These are phyloP conservation scores for Lepidonotus clava DNA, from an alignment of 2,888 invertebrate genomes.

Conservation along the genomic window DNA sequence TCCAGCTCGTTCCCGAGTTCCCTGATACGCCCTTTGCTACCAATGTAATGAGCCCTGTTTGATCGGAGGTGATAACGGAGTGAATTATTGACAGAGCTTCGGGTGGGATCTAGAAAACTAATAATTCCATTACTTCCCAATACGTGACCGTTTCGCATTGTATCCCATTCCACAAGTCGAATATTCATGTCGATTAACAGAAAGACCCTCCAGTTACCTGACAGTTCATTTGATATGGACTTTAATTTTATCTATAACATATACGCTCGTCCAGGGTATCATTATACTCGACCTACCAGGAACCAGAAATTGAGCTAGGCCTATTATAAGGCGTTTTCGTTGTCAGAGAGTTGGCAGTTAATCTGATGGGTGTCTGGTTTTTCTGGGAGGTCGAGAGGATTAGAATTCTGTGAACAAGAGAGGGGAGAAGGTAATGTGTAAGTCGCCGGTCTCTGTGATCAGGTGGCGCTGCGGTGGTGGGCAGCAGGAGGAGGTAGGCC, in stretches of 20 bases:
- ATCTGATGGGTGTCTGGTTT: conserved; percentile 36
- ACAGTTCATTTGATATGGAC: too few species aligned
- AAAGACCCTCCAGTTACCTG: too few species aligned
- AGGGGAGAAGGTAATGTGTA: not conserved
- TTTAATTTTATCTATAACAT: too few species aligned
- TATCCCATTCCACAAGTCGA: too few species aligned
- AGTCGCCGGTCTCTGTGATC: not conserved
- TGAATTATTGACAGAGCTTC: not conserved
- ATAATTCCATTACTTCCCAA: too few species aligned
- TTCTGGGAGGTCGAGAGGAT: conserved; percentile 25
- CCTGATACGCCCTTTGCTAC: not conserved
- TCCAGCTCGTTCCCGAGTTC: too few species aligned
- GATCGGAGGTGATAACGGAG: not conserved
- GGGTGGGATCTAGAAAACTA: not conserved
- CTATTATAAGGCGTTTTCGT: not conserved
- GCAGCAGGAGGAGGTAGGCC: not conserved
- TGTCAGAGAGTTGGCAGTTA: conserved; percentile 6
- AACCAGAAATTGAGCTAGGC: not conserved
- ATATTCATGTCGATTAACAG: too few species aligned
- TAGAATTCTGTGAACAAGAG: not conserved
- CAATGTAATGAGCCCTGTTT: not conserved
- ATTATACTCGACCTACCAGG: not conserved
- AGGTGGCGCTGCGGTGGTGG: conserved; percentile 14
- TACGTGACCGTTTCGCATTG: too few species aligned
- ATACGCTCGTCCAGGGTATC: too few species aligned